Percentiles rank a stretch among this genome's conserved stretches.
Conservation (phyloP, 1,140 invertebrate species). For the Sarcophaga peregrina region DNA sequence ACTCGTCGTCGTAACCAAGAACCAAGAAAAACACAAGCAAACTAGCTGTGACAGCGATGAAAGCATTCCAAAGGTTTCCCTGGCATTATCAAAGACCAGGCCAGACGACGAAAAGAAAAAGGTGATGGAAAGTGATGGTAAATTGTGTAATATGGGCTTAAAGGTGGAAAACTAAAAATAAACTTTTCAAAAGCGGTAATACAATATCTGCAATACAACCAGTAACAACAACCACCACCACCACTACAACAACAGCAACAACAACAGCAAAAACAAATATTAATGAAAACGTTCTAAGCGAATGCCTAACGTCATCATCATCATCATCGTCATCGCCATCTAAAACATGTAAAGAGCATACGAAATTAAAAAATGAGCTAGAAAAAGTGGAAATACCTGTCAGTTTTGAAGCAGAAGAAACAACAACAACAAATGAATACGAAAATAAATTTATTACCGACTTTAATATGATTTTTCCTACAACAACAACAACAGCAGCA, state of each 20-base stretch:
- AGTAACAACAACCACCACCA: not conserved
- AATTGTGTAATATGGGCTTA: conserved; percentile 44
- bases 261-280: not conserved
- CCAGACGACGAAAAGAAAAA: not conserved
- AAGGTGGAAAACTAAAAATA: conserved; percentile 51
- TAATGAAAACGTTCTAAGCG: conserved; percentile 2
- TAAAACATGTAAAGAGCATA: not conserved
- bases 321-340: no score
- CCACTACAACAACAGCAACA: conserved; percentile 1
- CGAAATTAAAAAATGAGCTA: conserved; percentile 15
- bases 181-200: conserved; percentile 42
- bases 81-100: not conserved
- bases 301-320: not conserved
- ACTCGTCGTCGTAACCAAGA: not conserved
- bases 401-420: not conserved
- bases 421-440: not conserved
- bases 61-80: conserved; percentile 38
- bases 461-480: not conserved
- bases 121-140: not conserved
- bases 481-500: conserved; percentile 19
- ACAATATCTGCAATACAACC: conserved; percentile 39
- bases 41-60: conserved; percentile 2
- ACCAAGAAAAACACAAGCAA: conserved; percentile 10
- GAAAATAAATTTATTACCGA: conserved; percentile 27
- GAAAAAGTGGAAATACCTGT: conserved; percentile 41